Evolutionary conservation across 2,797 vertebrate genomes (phyloP).

Genomic region (Liparis tanakae): DNA sequence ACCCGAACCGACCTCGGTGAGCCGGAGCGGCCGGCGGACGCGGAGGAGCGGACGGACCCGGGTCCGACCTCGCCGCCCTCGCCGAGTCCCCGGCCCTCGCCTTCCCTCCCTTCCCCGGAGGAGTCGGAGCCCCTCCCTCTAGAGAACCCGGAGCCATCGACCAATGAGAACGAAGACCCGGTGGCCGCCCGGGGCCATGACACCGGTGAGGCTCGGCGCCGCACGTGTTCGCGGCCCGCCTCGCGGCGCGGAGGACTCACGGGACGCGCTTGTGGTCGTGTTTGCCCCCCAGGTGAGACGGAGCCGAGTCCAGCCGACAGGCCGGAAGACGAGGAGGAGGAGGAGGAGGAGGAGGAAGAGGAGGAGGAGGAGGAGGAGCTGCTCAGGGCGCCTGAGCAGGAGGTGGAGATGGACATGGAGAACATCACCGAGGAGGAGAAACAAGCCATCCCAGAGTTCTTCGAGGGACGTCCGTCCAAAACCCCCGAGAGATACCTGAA

Average conservation of each 20-base stretch:
- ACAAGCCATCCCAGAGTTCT: constrained; percentile 97
- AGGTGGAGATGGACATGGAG: constrained; percentile 88
- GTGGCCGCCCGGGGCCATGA: constrained; percentile 30
- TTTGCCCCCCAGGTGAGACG: constrained; percentile 33
- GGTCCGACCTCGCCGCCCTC: neutral
- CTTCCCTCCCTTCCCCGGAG: constrained; percentile 21
- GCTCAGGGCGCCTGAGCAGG: constrained; percentile 91
- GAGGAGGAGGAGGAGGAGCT: constrained; percentile 80
- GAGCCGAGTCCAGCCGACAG: constrained; percentile 25
- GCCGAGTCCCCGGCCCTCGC: constrained; percentile 12
- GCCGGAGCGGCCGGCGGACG: constrained; percentile 1
- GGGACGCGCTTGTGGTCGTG: neutral
- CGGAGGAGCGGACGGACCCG: constrained; percentile 15
- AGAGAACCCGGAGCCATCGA: constrained; percentile 21
- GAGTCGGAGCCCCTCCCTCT: neutral
- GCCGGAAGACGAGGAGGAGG: constrained; percentile 39
- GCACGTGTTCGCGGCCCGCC: neutral
- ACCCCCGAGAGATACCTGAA: constrained; percentile 97
- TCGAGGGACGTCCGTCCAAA: constrained; percentile 95
- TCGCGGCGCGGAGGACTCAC: no score
- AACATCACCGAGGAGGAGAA: constrained; percentile 93
- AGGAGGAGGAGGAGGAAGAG: constrained; percentile 33
- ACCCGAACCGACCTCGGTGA: constrained; percentile 24
- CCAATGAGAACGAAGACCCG: constrained; percentile 8
- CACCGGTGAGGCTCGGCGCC: constrained; percentile 48